phyloP scores from a whole-genome alignment of 2,113 vertebrate genomes.

The Bufo gargarizans region DNA sequence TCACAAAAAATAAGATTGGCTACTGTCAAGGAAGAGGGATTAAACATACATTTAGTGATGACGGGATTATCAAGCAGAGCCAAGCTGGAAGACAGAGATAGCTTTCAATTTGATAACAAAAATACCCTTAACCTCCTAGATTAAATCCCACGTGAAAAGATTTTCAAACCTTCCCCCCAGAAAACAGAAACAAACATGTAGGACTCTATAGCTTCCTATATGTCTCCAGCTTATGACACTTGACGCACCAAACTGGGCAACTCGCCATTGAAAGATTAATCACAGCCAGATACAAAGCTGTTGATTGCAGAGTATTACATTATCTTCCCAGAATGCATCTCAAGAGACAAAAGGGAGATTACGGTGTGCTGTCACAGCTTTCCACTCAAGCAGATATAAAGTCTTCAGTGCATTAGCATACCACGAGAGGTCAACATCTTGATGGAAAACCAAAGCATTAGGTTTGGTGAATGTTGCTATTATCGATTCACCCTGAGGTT shows the following conservation, averaged over 20 bases:
- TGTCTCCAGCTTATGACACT: constrained; percentile 1
- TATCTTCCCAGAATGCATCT: constrained; percentile 37
- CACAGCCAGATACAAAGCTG: constrained; percentile 32
- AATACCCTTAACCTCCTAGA: constrained; percentile 52
- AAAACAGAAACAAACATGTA: neutral
- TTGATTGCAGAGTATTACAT: constrained; percentile 30
- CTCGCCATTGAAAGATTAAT: constrained; percentile 32
- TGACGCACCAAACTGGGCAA: neutral
- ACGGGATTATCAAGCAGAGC: constrained; percentile 50
- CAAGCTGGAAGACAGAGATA: constrained; percentile 57
- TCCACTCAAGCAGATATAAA: neutral
- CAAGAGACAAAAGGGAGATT: constrained; percentile 17
- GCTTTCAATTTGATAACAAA: constrained; percentile 58
- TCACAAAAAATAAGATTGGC: constrained; percentile 56
- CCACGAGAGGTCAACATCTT: neutral
- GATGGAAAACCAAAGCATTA: neutral
- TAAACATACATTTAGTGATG: constrained; percentile 54
- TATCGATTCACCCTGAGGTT: neutral
- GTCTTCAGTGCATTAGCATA: neutral
- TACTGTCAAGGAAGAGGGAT: constrained; percentile 58
- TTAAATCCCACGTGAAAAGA: constrained; percentile 51
- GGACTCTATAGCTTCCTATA: constrained; percentile 25
- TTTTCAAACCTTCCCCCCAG: neutral
- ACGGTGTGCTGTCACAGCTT: neutral
- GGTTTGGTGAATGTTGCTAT: neutral